Base-by-base conservation (phyloP, 2,113 vertebrate species). In the Carassius auratus region DNA sequence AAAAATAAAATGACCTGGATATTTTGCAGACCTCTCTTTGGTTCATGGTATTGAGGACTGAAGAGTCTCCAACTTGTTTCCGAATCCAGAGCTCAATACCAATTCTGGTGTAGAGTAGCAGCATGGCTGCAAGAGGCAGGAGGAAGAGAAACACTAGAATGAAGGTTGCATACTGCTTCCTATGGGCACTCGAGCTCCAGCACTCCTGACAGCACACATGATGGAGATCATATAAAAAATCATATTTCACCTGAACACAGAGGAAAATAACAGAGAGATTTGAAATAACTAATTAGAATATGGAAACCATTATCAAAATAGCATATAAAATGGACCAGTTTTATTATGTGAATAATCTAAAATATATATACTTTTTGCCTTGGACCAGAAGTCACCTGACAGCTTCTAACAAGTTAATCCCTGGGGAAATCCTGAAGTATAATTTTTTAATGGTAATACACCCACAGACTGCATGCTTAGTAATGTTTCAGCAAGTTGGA, bases 101-200 rank as follows among this genome's bases (percentile, higher is more conserved):
- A 1, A 96, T 96, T 62, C 94, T 92, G 0, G 94, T 94, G 89
- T 96, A 96, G 50, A 96, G 93, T 42, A 95, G 91, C 8, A 95
- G 87, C 94, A 96, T 96, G 87, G 93, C 91, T 0, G 92, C 90
- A 87, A 96, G 86, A 0, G 95, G 95, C n/a, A 96, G 89, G 78
- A 96, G 89, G 91, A 96, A 96, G 10, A 96, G 92, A 2, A 94
- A 95, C 91, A 94, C 95, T 92, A 96, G 92, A 90, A 95, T 96
- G 90, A 96, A 96, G 42, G 94, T 96, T 84, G 94, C 92, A 89
- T 96, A 96, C 0, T 78, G 92, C 89, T 94, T 93, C 8, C 94
- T 90, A 76, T 95, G 94, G 14, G 88, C 83, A 30, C 87, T 59
- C 0, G 94, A 95, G 3, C 50, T 89, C 96, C 95, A 96, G 3